phyloP scores from a whole-genome alignment of 1,140 invertebrate species.

The Eriocheir sinensis region DNA sequence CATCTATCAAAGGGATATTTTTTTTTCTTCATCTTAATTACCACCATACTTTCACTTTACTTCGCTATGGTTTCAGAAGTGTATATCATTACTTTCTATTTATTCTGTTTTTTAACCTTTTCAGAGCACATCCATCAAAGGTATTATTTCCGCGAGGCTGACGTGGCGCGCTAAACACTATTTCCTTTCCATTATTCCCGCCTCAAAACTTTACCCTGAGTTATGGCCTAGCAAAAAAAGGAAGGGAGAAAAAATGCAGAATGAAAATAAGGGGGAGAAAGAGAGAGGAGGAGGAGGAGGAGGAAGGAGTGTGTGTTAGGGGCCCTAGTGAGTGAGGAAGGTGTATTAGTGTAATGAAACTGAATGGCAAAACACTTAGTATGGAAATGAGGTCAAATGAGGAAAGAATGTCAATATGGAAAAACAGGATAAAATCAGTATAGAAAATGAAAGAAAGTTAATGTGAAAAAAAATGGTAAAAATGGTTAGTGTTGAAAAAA shows the following conservation, averaged over 20 bases:
- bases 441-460: neutral
- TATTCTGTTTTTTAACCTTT: too few species aligned
- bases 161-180: slow-evolving; percentile 2
- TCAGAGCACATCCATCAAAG: neutral
- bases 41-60: too few species aligned
- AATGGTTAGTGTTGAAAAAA: too few species aligned
- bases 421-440: neutral
- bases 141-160: neutral
- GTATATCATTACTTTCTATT: too few species aligned
- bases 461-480: neutral
- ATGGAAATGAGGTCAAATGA: neutral
- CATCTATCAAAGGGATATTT: too few species aligned
- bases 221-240: neutral
- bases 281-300: neutral
- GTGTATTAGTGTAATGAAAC: neutral
- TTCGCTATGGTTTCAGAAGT: neutral
- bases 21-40: too few species aligned
- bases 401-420: neutral
- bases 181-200: neutral
- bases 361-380: too few species aligned
- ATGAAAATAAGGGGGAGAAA: neutral
- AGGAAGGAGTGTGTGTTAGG: neutral
- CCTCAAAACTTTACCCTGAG: neutral
- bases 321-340: neutral
- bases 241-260: neutral